Evolutionary conservation across 2,113 vertebrate genomes (phyloP).

Genomic region (Halcyon senegalensis): DNA sequence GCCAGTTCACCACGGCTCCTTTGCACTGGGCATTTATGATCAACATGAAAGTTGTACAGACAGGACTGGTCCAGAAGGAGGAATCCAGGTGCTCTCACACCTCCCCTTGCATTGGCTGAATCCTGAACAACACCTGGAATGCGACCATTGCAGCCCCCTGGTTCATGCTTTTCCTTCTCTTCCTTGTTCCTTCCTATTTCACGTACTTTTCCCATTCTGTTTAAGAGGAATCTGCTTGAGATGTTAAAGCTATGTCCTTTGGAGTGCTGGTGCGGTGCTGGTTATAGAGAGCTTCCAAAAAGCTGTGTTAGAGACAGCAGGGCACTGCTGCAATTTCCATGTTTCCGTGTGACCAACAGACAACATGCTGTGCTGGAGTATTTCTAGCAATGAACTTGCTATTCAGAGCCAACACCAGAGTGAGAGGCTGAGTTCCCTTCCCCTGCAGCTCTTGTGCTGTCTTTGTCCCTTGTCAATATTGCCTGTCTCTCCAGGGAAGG

Average conservation of each 20-base stretch:
- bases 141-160: background rate
- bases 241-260: background rate
- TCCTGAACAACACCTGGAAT: background rate
- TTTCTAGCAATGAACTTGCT: background rate
- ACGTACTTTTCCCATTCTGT: background rate
- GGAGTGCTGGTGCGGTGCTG: background rate
- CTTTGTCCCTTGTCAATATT: background rate
- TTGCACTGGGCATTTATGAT: background rate
- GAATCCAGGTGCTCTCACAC: background rate
- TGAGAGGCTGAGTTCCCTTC: background rate
- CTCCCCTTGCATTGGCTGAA: background rate
- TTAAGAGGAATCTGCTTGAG: background rate
- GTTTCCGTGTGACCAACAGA: background rate
- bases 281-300: background rate
- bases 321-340: background rate
- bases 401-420: background rate
- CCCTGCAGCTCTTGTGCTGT: background rate
- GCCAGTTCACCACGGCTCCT: background rate
- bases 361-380: background rate
- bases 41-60: background rate
- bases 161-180: background rate
- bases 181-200: background rate
- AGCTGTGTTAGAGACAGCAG: background rate
- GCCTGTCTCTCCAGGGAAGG: background rate
- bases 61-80: background rate